Conservation (phyloP, 1,140 invertebrate genomes). For the Nomia melanderi region DNA sequence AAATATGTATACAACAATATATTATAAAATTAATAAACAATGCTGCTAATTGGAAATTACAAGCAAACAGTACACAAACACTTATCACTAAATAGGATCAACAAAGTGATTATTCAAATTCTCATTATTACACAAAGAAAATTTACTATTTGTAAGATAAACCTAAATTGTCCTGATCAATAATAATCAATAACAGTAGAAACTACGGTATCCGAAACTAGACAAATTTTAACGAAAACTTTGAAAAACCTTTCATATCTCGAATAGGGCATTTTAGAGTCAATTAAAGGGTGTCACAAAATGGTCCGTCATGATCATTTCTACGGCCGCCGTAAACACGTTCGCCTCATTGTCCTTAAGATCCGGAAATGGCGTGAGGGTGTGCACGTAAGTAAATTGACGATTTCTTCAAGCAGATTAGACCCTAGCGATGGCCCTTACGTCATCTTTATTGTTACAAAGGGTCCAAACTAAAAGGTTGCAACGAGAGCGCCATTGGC, state of each 20-base stretch:
- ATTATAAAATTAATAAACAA: no score
- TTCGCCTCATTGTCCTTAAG: not conserved
- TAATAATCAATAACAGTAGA: no score
- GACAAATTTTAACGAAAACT: not conserved
- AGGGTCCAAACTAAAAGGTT: constrained; percentile 33
- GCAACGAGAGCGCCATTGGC: constrained; percentile 22
- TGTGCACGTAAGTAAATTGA: constrained; percentile 6
- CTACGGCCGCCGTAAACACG: constrained; percentile 21
- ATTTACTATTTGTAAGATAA: no score
- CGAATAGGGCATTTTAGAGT: not conserved
- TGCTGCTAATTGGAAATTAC: no score
- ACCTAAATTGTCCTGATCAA: no score
- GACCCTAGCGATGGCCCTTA: not conserved
- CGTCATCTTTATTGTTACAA: constrained; percentile 11
- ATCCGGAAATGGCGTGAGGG: not conserved
- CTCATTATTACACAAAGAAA: no score
- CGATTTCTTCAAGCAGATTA: constrained; percentile 30
- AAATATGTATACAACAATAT: no score
- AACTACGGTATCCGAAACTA: no score
- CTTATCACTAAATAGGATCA: no score
- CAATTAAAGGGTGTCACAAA: not conserved
- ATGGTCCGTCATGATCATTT: constrained; percentile 21
- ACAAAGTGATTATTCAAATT: no score
- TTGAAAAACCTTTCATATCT: not conserved
- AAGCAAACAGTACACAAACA: no score